Evolutionary conservation across 2,888 invertebrate genomes (phyloP).

Genomic region (Chymomyza fuscimana): DNA sequence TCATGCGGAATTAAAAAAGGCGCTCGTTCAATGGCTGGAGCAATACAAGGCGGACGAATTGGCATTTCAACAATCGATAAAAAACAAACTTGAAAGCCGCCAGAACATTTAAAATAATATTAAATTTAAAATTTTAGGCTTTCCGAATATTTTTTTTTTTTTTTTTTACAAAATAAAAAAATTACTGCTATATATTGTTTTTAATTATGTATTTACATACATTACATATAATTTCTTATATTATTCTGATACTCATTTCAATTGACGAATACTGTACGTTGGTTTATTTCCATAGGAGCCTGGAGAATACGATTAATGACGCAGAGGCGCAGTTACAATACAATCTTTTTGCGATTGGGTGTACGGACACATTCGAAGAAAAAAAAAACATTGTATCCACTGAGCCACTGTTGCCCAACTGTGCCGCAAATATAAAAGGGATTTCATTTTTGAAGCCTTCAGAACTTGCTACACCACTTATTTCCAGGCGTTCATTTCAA

Average conservation of each 20-base stretch:
- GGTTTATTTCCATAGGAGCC: background rate
- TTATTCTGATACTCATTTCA: background rate
- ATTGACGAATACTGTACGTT: background rate
- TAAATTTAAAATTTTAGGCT: too few relatives aligned
- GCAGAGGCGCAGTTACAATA: conserved; percentile 25
- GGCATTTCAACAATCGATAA: background rate
- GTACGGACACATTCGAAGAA: conserved; percentile 6
- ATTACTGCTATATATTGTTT: too few relatives aligned
- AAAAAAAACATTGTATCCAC: conserved; percentile 28
- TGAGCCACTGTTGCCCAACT: conserved; percentile 8
- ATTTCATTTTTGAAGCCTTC: background rate
- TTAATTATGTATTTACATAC: background rate
- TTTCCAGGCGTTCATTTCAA: too few relatives aligned
- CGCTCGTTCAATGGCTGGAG: conserved; percentile 34
- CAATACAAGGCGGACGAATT: conserved; percentile 9
- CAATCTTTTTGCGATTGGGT: conserved; percentile 21
- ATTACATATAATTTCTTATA: too few relatives aligned
- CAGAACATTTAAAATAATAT: too few relatives aligned
- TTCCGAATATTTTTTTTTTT: too few relatives aligned
- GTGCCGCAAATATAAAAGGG: background rate
- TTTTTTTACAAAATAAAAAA: too few relatives aligned
- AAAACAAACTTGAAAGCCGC: too few relatives aligned
- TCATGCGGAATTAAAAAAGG: conserved; percentile 3
- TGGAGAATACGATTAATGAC: background rate
- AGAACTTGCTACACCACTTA: too few relatives aligned